Conservation (phyloP, 2,888 invertebrate species). For the Papilio gigon region DNA sequence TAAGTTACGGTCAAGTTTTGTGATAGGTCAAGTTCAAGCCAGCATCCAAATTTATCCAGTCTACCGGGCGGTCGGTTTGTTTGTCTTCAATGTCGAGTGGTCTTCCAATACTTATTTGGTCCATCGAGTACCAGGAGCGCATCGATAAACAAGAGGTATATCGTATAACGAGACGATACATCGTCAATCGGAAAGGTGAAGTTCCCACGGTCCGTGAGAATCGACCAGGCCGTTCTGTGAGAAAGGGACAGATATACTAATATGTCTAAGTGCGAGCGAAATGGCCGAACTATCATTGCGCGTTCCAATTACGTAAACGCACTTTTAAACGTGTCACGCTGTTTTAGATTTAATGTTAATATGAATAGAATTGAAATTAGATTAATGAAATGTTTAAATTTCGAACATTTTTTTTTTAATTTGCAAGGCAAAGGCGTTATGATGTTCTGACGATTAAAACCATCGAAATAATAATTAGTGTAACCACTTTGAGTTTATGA, state of each 20-base stretch:
- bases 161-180: constrained; percentile 56
- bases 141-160: constrained; percentile 50
- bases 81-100: constrained; percentile 11
- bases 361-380: constrained; percentile 40
- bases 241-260: constrained; percentile 40
- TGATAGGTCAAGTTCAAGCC: too few species aligned
- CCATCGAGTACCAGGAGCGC: constrained; percentile 42
- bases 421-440: constrained; percentile 7
- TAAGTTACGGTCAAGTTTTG: too few species aligned
- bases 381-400: neutral
- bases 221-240: constrained; percentile 43
- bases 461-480: neutral
- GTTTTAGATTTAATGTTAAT: constrained; percentile 36
- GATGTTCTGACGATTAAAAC: neutral
- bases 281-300: constrained; percentile 39
- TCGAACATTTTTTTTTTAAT: constrained; percentile 11
- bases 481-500: neutral
- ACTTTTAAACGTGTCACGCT: constrained; percentile 43
- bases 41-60: neutral
- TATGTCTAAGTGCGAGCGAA: constrained; percentile 42
- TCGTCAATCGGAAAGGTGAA: constrained; percentile 59
- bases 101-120: constrained; percentile 38
- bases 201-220: constrained; percentile 64
- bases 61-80: constrained; percentile 1
- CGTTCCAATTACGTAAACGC: constrained; percentile 50